phyloP scores from a whole-genome alignment of 35 echinoderm and acorn worm species.

The Heliocidaris tuberculata region DNA sequence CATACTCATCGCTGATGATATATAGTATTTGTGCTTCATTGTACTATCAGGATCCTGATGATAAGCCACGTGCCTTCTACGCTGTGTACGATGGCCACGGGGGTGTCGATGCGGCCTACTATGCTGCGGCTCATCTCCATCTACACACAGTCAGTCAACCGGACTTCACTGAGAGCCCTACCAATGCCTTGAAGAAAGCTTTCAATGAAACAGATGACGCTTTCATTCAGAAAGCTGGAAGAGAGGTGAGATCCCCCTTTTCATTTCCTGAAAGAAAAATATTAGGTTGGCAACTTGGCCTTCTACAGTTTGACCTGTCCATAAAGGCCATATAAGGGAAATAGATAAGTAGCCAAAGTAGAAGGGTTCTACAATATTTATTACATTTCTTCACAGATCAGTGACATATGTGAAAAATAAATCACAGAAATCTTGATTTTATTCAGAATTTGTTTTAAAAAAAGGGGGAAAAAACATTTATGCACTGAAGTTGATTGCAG shows the following conservation, averaged over 20 bases:
- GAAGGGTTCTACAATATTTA: too few species aligned
- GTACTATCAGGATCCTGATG: conserved; percentile 46
- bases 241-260: conserved; percentile 65
- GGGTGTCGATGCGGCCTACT: conserved; percentile 88
- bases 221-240: conserved; percentile 80
- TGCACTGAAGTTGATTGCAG: too few species aligned
- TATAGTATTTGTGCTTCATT: too few species aligned
- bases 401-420: too few species aligned
- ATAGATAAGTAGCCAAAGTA: too few species aligned
- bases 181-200: conserved; percentile 70
- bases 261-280: background rate
- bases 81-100: conserved; percentile 97
- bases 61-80: conserved; percentile 74
- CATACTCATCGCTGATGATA: too few species aligned
- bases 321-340: too few species aligned
- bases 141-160: conserved; percentile 61
- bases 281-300: background rate
- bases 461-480: too few species aligned
- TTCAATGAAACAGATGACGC: conserved; percentile 77
- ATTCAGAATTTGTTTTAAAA: too few species aligned
- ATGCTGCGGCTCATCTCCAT: conserved; percentile 91
- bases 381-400: too few species aligned
- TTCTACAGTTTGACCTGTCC: too few species aligned
- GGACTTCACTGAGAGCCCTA: conserved; percentile 64
- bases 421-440: too few species aligned